Evolutionary conservation across 2,113 vertebrate genomes (phyloP), one percentile per base, ranked within the genome.

Genomic region (Macaca fascicularis): DNA sequence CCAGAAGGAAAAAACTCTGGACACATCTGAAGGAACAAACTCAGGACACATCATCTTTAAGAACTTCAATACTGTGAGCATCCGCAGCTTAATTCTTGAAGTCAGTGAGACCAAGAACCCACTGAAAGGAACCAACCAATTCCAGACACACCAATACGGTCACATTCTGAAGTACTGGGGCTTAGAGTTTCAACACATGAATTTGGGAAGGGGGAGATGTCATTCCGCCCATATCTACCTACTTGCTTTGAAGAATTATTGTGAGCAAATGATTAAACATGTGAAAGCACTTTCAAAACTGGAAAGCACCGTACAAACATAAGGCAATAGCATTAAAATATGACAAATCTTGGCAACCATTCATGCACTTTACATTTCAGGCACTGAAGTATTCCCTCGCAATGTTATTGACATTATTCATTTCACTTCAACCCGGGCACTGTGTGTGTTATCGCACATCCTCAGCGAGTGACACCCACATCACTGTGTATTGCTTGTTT

Each of bases 311-410:
- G 3, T 5, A 16, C 14, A 45, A 16, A 38, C 9, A 57, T 1
- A 61, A 38, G 23, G 38, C 13, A 45, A 11, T 11, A 23, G 32
- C 17, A 35, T 27, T 20, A 38, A 67, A 45, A 10, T 30, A 27
- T 11, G 25, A 64, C 87, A 45, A 17, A 4, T 38, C 61, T 50
- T 9, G 9, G 67, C n/a, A 88, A 30, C n/a, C 22, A 10, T 67
- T 48, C 16, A 13, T 0, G 0, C 0, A 3, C 55, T 43, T 30
- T 52, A 27, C 2, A 12, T 38, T 23, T 30, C 14, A 22, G 43
- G 27, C 38, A 38, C 40, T 38, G 17, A 40, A 27, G 50, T 74
- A 23, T 81, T 70, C 45, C 75, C 70, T 57, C 5, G n/a, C 13
- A 3, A 32, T 20, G 50, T 57, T 22, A 7, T 50, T 35, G 52